phyloP scores from a whole-genome alignment of 2,888 invertebrate genomes.

The Lagria hirta region DNA sequence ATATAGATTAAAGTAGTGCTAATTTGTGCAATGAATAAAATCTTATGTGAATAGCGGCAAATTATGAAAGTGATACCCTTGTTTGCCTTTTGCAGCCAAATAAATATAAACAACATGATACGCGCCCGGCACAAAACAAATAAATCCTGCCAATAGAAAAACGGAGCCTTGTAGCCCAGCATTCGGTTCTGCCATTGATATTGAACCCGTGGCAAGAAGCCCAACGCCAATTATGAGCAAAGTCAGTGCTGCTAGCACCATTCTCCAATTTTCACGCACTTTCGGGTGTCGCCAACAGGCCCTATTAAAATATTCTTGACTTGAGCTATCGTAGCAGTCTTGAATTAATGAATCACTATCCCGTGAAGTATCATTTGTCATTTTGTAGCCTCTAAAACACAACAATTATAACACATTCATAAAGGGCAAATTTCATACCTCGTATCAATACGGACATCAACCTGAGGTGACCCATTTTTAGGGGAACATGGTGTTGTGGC shows the following conservation, averaged over 20 bases:
- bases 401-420: too few species aligned
- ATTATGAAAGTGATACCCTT: conserved; percentile 86
- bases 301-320: conserved; percentile 46
- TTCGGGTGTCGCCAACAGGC: conserved; percentile 55
- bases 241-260: conserved; percentile 79
- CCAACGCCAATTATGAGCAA: conserved; percentile 77
- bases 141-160: conserved; percentile 82
- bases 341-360: conserved; percentile 82
- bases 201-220: conserved; percentile 71
- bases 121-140: conserved; percentile 87
- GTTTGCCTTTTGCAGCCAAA: conserved; percentile 80
- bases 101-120: conserved; percentile 89
- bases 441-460: conserved; percentile 46
- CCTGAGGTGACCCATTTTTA: conserved; percentile 58
- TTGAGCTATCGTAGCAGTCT: conserved; percentile 64
- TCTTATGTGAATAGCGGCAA: conserved; percentile 77
- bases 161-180: conserved; percentile 80
- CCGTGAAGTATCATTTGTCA: conserved; percentile 72
- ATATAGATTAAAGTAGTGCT: too few species aligned
- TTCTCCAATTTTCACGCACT: conserved; percentile 79
- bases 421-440: too few species aligned
- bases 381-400: conserved; percentile 73
- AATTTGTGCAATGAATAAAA: too few species aligned
- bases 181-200: conserved; percentile 73
- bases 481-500: conserved; percentile 72